Conservation (phyloP, 2,888 invertebrate genomes). For the Hedya salicella region DNA sequence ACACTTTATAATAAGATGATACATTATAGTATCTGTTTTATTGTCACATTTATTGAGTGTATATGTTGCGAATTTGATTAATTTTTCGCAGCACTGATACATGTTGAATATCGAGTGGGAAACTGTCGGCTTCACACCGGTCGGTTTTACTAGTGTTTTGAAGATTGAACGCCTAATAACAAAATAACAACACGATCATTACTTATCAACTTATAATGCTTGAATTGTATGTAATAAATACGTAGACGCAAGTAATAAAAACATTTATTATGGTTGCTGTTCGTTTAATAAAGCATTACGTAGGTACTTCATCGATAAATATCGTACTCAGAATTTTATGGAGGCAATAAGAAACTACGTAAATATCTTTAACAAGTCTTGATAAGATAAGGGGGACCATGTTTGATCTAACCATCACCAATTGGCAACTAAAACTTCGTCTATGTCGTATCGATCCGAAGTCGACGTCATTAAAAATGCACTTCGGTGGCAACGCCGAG, state of each 20-base stretch:
- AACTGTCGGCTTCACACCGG: neutral
- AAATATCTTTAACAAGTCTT: constrained; percentile 43
- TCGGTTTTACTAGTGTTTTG: neutral
- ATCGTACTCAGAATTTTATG: constrained; percentile 47
- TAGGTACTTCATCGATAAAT: constrained; percentile 39
- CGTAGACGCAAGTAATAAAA: constrained; percentile 25
- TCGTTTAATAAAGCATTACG: constrained; percentile 8
- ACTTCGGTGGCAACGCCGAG: constrained; percentile 2
- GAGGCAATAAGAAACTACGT: constrained; percentile 45
- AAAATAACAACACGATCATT: neutral
- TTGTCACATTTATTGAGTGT: neutral
- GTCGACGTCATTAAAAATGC: constrained; percentile 30
- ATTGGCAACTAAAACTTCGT: neutral
- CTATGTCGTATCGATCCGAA: constrained; percentile 16
- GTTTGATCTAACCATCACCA: constrained; percentile 2
- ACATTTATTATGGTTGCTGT: constrained; percentile 11
- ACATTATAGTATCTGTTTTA: constrained; percentile 1
- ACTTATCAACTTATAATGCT: neutral
- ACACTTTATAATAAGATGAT: constrained; percentile 1
- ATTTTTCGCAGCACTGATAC: no score
- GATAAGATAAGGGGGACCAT: constrained; percentile 40
- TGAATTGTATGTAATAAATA: constrained; percentile 34
- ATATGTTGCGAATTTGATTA: no score
- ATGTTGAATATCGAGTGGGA: no score
- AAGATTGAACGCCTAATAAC: neutral